These are phyloP conservation scores for Anolis apletophallus DNA, from an alignment of 2,797 vertebrate genomes.

Conservation along the genomic window DNA sequence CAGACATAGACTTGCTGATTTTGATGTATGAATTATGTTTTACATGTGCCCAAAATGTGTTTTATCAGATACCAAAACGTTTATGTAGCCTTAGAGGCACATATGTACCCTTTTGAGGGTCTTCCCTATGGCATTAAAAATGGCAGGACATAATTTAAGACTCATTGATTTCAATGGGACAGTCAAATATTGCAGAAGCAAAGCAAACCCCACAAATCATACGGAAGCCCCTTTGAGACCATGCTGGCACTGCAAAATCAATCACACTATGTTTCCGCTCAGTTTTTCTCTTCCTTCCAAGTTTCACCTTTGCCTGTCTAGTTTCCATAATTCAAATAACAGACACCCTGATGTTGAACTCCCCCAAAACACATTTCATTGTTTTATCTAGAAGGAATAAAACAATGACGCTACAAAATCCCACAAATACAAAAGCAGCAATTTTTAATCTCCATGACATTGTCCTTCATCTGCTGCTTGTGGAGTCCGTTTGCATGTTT, in stretches of 20 bases:
- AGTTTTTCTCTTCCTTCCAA: not conserved
- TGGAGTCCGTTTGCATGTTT: not conserved
- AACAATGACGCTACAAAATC: not conserved
- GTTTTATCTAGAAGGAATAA: not conserved
- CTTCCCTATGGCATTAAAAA: not conserved
- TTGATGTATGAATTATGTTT: not conserved
- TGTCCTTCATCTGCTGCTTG: not conserved
- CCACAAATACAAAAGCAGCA: not conserved
- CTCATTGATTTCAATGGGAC: not conserved
- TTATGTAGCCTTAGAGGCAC: not conserved
- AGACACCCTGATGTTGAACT: not conserved
- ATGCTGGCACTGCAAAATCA: not conserved
- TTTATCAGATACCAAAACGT: not conserved
- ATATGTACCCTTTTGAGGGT: not conserved
- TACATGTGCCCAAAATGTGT: not conserved
- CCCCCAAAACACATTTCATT: not conserved
- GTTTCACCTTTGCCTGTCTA: not conserved
- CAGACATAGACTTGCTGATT: too few species aligned
- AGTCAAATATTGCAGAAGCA: not conserved
- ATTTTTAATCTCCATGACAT: not conserved
- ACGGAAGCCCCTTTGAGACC: not conserved
- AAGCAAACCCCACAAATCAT: not conserved
- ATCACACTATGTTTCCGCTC: not conserved
- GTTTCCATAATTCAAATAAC: constrained; percentile 14
- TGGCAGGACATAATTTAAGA: not conserved